phyloP scores from a whole-genome alignment of 1,140 invertebrate species.

The Ylistrum balloti region DNA sequence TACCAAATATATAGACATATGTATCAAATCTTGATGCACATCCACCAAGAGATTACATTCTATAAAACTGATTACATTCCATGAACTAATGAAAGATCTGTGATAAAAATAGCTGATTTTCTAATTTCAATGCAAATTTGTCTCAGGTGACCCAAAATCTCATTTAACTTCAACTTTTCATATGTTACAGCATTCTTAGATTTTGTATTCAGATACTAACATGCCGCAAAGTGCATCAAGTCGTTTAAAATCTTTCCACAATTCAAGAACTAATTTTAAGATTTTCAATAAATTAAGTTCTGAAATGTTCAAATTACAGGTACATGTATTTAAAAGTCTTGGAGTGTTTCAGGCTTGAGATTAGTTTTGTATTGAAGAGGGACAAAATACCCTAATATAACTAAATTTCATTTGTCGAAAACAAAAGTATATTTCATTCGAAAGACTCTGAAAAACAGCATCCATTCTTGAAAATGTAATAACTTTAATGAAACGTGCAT shows the following conservation, averaged over 20 bases:
- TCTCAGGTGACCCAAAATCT: too few relatives aligned
- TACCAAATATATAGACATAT: too few relatives aligned
- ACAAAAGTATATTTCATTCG: slow-evolving; percentile 30
- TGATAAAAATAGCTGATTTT: slow-evolving; percentile 6
- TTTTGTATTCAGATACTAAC: slow-evolving; percentile 5
- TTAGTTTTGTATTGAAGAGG: slow-evolving; percentile 2
- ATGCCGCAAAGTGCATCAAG: neutral
- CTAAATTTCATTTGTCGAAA: neutral
- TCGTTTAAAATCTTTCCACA: neutral
- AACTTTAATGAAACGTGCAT: neutral
- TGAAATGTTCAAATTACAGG: slow-evolving; percentile 28
- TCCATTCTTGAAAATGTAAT: slow-evolving; percentile 1
- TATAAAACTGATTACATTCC: neutral
- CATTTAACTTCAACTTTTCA: neutral
- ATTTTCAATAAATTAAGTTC: slow-evolving; percentile 26
- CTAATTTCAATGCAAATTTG: slow-evolving; percentile 5
- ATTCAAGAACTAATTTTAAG: slow-evolving; percentile 3
- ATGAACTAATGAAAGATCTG: neutral
- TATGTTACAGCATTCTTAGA: neutral
- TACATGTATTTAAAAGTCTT: neutral
- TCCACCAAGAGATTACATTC: neutral
- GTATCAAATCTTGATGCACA: too few relatives aligned
- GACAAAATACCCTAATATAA: neutral
- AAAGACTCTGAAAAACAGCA: neutral
- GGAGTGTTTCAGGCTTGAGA: neutral